Conservation (phyloP, 2,113 vertebrate genomes). For the Cyanistes caeruleus region DNA sequence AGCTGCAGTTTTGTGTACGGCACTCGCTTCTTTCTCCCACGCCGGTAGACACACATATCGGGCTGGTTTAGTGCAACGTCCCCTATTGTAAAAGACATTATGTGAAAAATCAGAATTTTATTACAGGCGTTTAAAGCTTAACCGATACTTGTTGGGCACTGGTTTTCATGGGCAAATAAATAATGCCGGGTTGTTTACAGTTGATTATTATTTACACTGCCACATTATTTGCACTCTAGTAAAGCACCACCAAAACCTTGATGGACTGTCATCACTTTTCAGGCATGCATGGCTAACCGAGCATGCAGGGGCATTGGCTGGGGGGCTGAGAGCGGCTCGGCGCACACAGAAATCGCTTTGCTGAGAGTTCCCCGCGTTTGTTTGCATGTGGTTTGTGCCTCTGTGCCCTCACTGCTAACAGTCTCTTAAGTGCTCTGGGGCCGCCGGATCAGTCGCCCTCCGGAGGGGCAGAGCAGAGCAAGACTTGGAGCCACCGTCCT, state of each 20-base stretch:
- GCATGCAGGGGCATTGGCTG: background rate
- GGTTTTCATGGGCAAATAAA: constrained; percentile 48
- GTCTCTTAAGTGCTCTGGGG: background rate
- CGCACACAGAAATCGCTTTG: background rate
- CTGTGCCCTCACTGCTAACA: background rate
- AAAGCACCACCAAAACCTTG: constrained; percentile 56
- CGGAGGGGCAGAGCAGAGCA: background rate
- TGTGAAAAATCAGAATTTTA: constrained; percentile 69
- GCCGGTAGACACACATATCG: constrained; percentile 93
- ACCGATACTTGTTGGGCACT: background rate
- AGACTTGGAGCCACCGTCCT: background rate
- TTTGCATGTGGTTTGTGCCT: constrained; percentile 50
- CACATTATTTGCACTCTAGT: constrained; percentile 57
- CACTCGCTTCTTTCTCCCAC: constrained; percentile 96
- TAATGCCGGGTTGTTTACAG: constrained; percentile 52
- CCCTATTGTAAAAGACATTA: constrained; percentile 77
- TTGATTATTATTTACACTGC: constrained; percentile 71
- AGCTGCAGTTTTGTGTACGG: constrained; percentile 95
- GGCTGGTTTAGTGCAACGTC: constrained; percentile 96
- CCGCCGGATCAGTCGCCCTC: background rate
- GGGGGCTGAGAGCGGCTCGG: background rate
- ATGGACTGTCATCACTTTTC: constrained; percentile 69
- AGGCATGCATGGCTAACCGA: constrained; percentile 53
- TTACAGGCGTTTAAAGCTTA: constrained; percentile 38
- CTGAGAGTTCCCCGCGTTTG: background rate